Evolutionary conservation across 2,888 invertebrate species (phyloP).

Genomic region (Eupeodes latifasciatus): DNA sequence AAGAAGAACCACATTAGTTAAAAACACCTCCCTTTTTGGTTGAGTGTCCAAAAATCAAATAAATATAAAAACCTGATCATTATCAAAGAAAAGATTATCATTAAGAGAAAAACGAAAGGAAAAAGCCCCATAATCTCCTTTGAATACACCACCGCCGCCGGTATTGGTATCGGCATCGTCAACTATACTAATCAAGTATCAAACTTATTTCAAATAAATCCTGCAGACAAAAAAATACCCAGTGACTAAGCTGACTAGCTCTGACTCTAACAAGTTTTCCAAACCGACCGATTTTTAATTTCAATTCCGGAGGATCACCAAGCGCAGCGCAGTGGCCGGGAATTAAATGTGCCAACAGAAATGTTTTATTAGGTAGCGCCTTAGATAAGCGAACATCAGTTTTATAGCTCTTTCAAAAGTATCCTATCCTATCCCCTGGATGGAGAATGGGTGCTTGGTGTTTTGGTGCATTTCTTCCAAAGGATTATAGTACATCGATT

Average conservation of each 20-base stretch:
- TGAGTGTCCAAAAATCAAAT: not conserved
- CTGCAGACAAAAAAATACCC: not conserved
- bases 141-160: constrained; percentile 25
- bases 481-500: constrained; percentile 30
- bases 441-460: no score
- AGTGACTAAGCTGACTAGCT: constrained; percentile 21
- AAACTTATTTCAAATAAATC: constrained; percentile 16
- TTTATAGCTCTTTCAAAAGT: constrained; percentile 56
- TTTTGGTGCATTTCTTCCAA: constrained; percentile 32
- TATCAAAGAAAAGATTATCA: not conserved
- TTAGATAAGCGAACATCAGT: constrained; percentile 69
- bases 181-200: constrained; percentile 18
- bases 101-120: not conserved
- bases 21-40: not conserved
- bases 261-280: constrained; percentile 31
- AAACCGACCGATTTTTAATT: constrained; percentile 7
- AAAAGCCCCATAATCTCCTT: constrained; percentile 59
- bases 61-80: not conserved
- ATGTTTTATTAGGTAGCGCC: constrained; percentile 74
- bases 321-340: constrained; percentile 44
- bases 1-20: no score
- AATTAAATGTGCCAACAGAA: constrained; percentile 71
- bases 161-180: constrained; percentile 16
- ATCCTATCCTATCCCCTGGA: not conserved
- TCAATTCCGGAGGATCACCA: constrained; percentile 58